Conservation (phyloP, 2,113 vertebrate genomes). For the Damaliscus lunatus region DNA sequence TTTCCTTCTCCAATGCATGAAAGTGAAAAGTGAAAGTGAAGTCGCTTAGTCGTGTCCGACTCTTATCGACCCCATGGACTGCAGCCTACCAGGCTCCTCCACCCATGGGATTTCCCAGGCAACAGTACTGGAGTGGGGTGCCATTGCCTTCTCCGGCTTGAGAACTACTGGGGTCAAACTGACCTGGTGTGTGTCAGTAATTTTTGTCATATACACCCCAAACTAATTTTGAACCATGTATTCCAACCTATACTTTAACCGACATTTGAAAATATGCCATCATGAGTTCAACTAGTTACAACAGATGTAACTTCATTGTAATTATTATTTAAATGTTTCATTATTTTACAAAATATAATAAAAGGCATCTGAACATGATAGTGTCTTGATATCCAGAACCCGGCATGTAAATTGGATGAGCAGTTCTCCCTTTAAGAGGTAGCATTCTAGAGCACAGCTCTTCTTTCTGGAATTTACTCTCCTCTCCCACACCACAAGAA, state of each 20-base stretch:
- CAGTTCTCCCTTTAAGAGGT: not conserved
- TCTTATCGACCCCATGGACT: too few relatives aligned
- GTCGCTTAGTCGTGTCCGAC: too few relatives aligned
- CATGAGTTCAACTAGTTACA: not conserved
- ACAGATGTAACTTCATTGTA: not conserved
- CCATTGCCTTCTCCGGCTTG: not conserved
- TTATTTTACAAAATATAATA: not conserved
- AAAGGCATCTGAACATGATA: not conserved
- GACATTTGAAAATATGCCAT: not conserved
- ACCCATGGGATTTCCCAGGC: too few relatives aligned
- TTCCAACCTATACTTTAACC: not conserved
- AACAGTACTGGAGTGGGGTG: too few relatives aligned
- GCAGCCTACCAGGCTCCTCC: too few relatives aligned
- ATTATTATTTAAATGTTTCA: not conserved
- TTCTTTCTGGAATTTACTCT: not conserved
- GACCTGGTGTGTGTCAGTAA: too few relatives aligned
- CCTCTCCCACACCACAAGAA: not conserved
- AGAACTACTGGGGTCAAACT: fast-evolving
- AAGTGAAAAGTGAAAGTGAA: too few relatives aligned
- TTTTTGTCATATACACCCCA: not conserved
- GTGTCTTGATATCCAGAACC: not conserved
- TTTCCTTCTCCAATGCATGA: too few relatives aligned
- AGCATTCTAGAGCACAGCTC: not conserved
- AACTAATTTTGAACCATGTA: not conserved
- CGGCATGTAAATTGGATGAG: not conserved